Conservation (phyloP, 2,113 vertebrate species). For the Thamnophis sirtalis region DNA sequence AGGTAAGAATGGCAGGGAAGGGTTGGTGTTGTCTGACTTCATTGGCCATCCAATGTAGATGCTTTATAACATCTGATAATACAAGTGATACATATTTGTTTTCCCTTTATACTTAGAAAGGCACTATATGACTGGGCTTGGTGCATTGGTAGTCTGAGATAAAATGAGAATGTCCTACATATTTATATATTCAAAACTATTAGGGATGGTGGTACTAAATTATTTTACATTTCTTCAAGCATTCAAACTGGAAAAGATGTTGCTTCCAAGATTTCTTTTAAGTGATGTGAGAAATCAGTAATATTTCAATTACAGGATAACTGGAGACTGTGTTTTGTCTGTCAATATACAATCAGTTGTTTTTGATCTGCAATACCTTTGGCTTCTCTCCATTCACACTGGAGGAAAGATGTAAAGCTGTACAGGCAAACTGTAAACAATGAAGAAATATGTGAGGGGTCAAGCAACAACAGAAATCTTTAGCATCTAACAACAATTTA, state of each 20-base stretch:
- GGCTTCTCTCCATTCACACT: neutral
- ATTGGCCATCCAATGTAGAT: neutral
- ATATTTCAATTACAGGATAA: neutral
- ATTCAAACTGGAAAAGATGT: neutral
- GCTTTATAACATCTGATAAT: neutral
- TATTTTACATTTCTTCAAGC: neutral
- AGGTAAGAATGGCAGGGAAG: neutral
- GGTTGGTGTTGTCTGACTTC: neutral
- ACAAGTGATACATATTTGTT: neutral
- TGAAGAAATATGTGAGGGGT: neutral
- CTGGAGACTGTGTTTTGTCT: neutral
- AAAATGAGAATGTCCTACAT: neutral
- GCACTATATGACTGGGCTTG: neutral
- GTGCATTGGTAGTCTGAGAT: neutral
- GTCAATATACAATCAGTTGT: neutral
- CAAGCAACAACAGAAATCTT: neutral
- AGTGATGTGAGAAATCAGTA: neutral
- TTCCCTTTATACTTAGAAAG: neutral
- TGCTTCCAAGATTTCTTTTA: neutral
- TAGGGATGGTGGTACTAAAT: neutral
- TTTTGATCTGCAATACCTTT: neutral
- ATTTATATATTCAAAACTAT: neutral
- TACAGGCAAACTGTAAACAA: neutral
- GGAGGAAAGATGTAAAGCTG: neutral
- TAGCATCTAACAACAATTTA: neutral